Conservation (phyloP, 2,113 vertebrate species). For the Nesospiza acunhae region DNA sequence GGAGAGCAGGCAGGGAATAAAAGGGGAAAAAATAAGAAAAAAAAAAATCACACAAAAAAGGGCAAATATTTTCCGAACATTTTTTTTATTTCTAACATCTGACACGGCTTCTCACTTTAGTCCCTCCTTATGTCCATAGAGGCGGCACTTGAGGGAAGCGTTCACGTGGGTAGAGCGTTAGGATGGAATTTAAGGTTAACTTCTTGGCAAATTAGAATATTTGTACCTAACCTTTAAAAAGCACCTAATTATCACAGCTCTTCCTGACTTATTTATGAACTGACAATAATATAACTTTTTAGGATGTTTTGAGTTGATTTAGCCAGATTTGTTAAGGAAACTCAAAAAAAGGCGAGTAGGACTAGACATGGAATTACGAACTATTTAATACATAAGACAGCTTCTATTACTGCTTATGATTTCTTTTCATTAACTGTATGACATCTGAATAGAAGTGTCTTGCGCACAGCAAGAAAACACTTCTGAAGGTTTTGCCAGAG, state of each 20-base stretch:
- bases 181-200: neutral
- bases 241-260: neutral
- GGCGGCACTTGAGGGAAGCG: neutral
- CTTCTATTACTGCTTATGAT: neutral
- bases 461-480: neutral
- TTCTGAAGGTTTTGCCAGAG: neutral
- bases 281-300: neutral
- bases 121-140: neutral
- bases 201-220: neutral
- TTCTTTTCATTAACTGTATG: neutral
- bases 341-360: neutral
- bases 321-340: neutral
- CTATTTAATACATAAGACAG: neutral
- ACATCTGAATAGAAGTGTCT: neutral
- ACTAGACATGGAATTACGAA: neutral
- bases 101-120: neutral
- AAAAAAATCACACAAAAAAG: neutral
- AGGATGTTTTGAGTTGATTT: neutral
- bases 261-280: neutral
- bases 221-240: neutral
- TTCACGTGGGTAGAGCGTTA: neutral
- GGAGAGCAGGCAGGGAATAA: neutral
- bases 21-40: rapidly evolving
- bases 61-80: neutral
- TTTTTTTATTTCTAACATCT: neutral